Evolutionary conservation across 2,888 invertebrate genomes (phyloP), one percentile per base, ranked within the genome.

Genomic region (Spisula solida): DNA sequence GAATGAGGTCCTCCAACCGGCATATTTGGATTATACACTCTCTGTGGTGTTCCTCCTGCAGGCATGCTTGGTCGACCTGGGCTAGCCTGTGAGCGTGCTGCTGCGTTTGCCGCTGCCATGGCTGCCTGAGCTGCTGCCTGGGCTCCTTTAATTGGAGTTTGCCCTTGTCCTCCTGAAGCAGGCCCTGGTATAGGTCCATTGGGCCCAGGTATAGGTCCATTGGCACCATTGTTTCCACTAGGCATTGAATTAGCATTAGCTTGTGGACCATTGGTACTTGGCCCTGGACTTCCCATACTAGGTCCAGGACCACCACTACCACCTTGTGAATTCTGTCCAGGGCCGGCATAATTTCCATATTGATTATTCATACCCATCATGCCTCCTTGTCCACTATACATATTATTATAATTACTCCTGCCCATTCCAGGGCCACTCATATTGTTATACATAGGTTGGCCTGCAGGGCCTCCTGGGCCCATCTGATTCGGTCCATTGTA

Each of bases 71-170:
- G 91, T 60, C 91, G 90, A 55, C 84, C 84, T 78, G 86, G 87
- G 70, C 87, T 87, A 55, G 88, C 78, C 56, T 91, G 93, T 20
- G 90, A 90, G 25, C 91, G 90, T 12, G 93, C 94, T 31, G 95
- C 94, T 34, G 95, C 93, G 87, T 93, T 95, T 20, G 95, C 95
- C n/a, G 96, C 96, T 47, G 96, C 96, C 93, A 96, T 94, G 47
- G 96, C 96, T 41, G 95, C 96, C 66, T 96, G 96, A n/a, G 96
- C 96, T 31, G 96, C 96, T 29, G 95, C 95, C 92, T 95, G 95
- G 60, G 96, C 96, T 85, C 95, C 96, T 91, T 96, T 96, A 5
- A 93, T 93, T 66, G 92, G 90, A 31, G 94, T 86, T 60, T 90
- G 92, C 20, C 92, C 92, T 55, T 90, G 90, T 47, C 91, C 41